Base-by-base conservation (phyloP, 2,113 vertebrate species). In the Neodontobutis hainanensis region DNA sequence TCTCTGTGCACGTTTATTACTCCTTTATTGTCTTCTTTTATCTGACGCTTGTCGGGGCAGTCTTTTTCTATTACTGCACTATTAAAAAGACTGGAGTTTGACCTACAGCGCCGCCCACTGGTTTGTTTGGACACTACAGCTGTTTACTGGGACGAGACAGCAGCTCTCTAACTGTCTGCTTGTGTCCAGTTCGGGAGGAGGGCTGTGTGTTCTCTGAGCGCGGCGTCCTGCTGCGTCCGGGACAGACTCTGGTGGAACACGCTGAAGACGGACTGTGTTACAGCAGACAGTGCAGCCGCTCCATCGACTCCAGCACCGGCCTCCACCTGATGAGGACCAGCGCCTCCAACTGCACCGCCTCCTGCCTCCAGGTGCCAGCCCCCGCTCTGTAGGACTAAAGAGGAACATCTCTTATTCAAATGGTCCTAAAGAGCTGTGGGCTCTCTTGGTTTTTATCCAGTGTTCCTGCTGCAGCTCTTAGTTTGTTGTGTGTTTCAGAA, bases 171-270 rank as follows among this genome's bases (percentile, higher is more conserved):
- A 27, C 63, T 68, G 62, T 78, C 44, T 76, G 3, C 71, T 49
- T 69, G 55, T 82, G 35, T 82, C 4, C 86, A 98, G 97, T 94
- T 85, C 94, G 92, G 48, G 95, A 96, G 69, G 92, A 93, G 0
- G 97, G 98, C 76, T 99, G 97, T 76, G 85, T 98, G 73, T 95
- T 93, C 53, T 91, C 88, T 0, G 94, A 95, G 66, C 89, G 92
- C 6, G 95, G 96, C 0, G 89, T 97, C 68, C 87, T 98, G 86
- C 87, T 98, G 85, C 92, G 91, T 62, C 97, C 96, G 0, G 96
- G 97, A 66, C 97, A 99, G 91, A 95, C 89, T 0, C 92, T 99
- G 3, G 85, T 98, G 56, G 95, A 98, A 59, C 95, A 92, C 56
- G 91, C 89, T 0, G 85, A 91, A 0, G 92, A 92, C 0, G 95